Conservation (phyloP, 2,888 invertebrate genomes). For the Trisateles emortualis region DNA sequence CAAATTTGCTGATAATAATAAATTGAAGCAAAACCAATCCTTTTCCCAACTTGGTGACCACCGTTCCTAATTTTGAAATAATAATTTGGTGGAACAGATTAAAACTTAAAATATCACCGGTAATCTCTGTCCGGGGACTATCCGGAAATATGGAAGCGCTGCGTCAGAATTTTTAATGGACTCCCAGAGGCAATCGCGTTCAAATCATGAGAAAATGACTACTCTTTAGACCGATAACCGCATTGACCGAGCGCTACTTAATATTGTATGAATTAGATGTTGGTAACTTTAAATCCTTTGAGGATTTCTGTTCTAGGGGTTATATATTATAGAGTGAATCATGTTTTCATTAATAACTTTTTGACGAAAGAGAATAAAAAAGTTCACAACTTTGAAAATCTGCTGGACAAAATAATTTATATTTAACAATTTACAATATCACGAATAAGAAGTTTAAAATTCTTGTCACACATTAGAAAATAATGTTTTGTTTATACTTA, state of each 20-base stretch:
- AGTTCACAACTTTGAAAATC: no score
- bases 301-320: conserved; percentile 1
- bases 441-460: no score
- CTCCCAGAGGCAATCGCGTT: conserved; percentile 12
- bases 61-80: not conserved
- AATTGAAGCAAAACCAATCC: no score
- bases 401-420: no score
- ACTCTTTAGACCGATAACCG: conserved; percentile 17
- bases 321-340: no score
- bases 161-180: conserved; percentile 16
- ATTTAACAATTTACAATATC: no score
- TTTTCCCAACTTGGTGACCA: no score
- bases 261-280: conserved; percentile 31
- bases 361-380: no score
- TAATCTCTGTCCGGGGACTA: not conserved
- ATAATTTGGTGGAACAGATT: not conserved
- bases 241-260: conserved; percentile 8
- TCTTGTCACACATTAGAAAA: no score
- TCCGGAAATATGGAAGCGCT: not conserved
- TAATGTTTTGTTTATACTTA: no score
- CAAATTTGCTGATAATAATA: no score
- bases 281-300: conserved; percentile 25
- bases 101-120: not conserved
- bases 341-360: no score
- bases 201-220: conserved; percentile 13